Percentiles rank a stretch among this genome's conserved stretches.
These are phyloP conservation scores for Wiebesia pumilae DNA, from an alignment of 1,140 invertebrate species.

Conservation along the genomic window DNA sequence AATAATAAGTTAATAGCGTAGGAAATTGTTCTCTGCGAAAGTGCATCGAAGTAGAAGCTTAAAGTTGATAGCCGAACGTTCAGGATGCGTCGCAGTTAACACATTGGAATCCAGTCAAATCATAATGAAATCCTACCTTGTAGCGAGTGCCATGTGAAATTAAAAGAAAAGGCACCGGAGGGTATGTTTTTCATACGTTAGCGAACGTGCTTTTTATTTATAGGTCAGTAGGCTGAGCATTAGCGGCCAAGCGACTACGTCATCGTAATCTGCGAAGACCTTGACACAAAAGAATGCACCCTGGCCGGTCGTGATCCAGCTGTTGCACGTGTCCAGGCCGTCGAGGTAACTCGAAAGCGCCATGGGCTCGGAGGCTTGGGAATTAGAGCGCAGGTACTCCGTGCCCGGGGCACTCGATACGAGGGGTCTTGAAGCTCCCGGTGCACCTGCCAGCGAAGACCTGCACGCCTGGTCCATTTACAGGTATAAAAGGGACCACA, in stretches of 20 bases:
- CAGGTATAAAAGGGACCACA: constrained; percentile 76
- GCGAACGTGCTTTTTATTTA: not conserved
- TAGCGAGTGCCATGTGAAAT: not conserved
- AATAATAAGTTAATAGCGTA: too few relatives aligned
- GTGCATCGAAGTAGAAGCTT: too few relatives aligned
- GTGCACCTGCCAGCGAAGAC: constrained; percentile 84
- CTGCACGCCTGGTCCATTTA: constrained; percentile 97
- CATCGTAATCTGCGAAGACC: not conserved
- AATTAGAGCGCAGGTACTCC: constrained; percentile 87
- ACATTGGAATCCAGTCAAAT: too few relatives aligned
- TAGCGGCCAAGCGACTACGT: not conserved
- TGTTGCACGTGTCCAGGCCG: not conserved
- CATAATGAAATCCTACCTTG: not conserved
- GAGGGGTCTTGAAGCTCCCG: constrained; percentile 78
- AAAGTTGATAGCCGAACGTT: too few relatives aligned
- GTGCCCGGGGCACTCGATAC: constrained; percentile 85
- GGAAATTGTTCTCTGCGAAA: too few relatives aligned
- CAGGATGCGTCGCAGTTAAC: too few relatives aligned
- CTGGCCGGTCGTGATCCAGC: not conserved
- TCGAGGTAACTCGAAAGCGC: too few relatives aligned
- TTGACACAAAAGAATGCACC: not conserved
- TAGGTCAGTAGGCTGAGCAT: constrained; percentile 31
- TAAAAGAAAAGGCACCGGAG: not conserved
- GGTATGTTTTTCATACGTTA: not conserved
- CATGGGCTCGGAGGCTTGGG: constrained; percentile 77